Percentiles rank a stretch among this genome's conserved stretches.
These are phyloP conservation scores for Mixornis gularis DNA, from an alignment of 2,113 vertebrate genomes.

Conservation along the genomic window DNA sequence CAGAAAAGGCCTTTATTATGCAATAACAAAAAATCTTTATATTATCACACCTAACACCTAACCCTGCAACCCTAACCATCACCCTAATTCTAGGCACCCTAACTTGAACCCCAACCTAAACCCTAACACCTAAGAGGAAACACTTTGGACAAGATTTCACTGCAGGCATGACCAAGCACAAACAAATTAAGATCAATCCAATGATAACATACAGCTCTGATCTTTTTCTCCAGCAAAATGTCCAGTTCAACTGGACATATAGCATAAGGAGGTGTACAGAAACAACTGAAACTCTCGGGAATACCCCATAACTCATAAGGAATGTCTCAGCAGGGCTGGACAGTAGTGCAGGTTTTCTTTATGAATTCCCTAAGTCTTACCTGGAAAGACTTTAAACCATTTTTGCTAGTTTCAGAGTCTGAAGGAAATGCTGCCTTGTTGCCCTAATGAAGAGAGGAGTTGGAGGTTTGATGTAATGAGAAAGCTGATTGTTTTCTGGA, in stretches of 20 bases:
- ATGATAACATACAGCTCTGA: not conserved
- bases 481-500: not conserved
- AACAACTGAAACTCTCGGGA: not conserved
- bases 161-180: not conserved
- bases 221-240: not conserved
- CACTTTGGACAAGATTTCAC: not conserved
- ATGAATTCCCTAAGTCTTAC: not conserved
- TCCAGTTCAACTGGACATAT: not conserved
- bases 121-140: not conserved
- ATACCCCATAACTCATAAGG: not conserved
- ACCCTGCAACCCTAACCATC: not conserved
- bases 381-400: not conserved
- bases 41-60: not conserved
- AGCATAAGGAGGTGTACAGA: not conserved
- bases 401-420: not conserved
- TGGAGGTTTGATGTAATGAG: not conserved
- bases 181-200: not conserved
- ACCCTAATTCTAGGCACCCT: not conserved
- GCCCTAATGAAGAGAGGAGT: not conserved
- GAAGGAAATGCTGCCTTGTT: not conserved
- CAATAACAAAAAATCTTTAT: not conserved
- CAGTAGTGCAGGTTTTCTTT: not conserved
- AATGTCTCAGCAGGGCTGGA: rapidly evolving
- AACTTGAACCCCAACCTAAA: not conserved
- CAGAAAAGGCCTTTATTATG: not conserved